Evolutionary conservation across 2,888 invertebrate species (phyloP).

Genomic region (Cryptocephalus moraei): DNA sequence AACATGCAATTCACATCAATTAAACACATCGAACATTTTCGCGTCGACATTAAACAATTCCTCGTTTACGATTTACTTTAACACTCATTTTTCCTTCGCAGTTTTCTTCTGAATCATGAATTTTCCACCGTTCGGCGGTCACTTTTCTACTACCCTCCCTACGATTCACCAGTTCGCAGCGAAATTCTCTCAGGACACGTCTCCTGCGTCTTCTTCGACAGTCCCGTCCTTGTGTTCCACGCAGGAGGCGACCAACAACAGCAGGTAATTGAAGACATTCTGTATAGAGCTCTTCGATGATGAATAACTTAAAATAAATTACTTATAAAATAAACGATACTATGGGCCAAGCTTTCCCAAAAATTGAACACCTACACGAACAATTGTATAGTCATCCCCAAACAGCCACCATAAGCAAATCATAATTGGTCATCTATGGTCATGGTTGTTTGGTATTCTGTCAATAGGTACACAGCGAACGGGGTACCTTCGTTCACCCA

Average conservation of each 20-base stretch:
- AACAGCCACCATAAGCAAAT: too few species aligned
- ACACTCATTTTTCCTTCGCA: too few species aligned
- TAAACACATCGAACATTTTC: too few species aligned
- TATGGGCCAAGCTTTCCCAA: too few species aligned
- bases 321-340: conserved; percentile 4
- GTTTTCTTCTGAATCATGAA: conserved; percentile 48
- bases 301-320: conserved; percentile 2
- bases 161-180: conserved; percentile 77
- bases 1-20: too few species aligned
- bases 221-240: conserved; percentile 12
- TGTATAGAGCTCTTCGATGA: too few species aligned
- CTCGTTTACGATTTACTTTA: too few species aligned
- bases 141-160: conserved; percentile 66
- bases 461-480: conserved; percentile 33
- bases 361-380: too few species aligned
- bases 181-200: conserved; percentile 47
- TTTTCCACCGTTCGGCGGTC: conserved; percentile 77
- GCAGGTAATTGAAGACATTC: too few species aligned
- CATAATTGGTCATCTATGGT: conserved; percentile 11
- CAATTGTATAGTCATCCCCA: too few species aligned
- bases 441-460: too few species aligned
- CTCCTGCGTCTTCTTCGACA: conserved; percentile 13
- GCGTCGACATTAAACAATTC: too few species aligned
- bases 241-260: conserved; percentile 20
- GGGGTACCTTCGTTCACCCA: conserved; percentile 42